phyloP scores from a whole-genome alignment of 2,888 invertebrate species.

The Philonicus albiceps region DNA sequence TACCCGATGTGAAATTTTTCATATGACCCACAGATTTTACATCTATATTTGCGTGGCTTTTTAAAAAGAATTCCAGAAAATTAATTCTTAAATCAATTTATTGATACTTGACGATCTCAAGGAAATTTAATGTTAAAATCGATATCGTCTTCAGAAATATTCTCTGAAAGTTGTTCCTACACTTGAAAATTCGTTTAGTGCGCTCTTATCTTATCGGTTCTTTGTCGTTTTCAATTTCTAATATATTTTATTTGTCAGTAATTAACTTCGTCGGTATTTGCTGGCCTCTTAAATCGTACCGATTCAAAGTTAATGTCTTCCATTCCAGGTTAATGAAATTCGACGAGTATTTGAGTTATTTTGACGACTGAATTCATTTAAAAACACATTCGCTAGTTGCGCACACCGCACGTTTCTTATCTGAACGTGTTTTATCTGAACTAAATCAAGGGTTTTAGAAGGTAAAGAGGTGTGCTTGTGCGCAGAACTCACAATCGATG shows the following conservation, averaged over 20 bases:
- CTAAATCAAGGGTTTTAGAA: background rate
- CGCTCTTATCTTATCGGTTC: background rate
- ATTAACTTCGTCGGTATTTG: background rate
- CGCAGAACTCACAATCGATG: background rate
- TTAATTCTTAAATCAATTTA: background rate
- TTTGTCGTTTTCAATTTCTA: background rate
- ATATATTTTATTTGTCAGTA: background rate
- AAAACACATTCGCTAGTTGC: background rate
- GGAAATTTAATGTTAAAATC: background rate
- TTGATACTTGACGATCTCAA: background rate
- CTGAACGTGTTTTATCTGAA: background rate
- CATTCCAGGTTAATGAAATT: slow-evolving; percentile 17
- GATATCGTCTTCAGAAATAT: background rate
- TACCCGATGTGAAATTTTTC: too few relatives aligned
- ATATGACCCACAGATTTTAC: too few relatives aligned
- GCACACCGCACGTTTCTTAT: background rate
- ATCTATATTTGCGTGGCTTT: background rate
- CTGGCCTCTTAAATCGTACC: background rate
- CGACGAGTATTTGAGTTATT: background rate
- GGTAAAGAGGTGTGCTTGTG: background rate
- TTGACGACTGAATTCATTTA: background rate
- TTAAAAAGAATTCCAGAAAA: background rate
- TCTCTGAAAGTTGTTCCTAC: background rate
- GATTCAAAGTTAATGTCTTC: background rate
- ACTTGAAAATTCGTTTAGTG: background rate